Evolutionary conservation across 1,140 invertebrate species (phyloP), one percentile per base, ranked within the genome.

Genomic region (Drosophila mauritiana): DNA sequence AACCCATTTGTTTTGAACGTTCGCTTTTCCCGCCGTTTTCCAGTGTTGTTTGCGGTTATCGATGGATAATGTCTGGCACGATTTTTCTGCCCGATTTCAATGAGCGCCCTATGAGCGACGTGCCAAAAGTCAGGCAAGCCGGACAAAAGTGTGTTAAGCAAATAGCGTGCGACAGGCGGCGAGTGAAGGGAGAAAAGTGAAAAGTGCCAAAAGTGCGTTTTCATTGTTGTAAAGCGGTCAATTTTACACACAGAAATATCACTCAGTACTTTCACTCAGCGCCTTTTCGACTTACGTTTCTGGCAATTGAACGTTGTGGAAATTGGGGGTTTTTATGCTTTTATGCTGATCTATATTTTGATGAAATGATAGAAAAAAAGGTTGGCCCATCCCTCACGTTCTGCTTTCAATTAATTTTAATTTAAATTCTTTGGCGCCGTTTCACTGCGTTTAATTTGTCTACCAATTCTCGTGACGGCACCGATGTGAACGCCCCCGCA

Each of bases 111-210:
- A 40, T 40, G 27, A 42, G 78, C 64, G 81, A 88, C 82, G 82
- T 86, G 82, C 82, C 82, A 88, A 79, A 79, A 88, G 82, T 82
- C 82, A 86, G 80, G 83, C 65, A 78, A 72, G 65, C 78, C 68
- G 63, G 57, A 46, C 67, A 40, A 20, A 46, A 61, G 22, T 56
- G 55, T 48, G 73, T 45, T 63, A 39, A 54, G 51, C 45, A 74
- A 65, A 76, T 13, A 46, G 6, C 20, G 46, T 25, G 25, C 51
- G 58, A 52, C 58, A 51, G 27, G 34, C 55, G 53, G 5, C 20
- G 39, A 40, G 39, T 37, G 39, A 48, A n/a, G 20, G 13, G 17
- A 15, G 31, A 6, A 48, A 48, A 27, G 46, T 48, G 37, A 6
- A 48, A 48, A 13, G 45, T 48, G 46, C 15, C 13, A n/a, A n/a